Evolutionary conservation across 1,140 invertebrate species (phyloP).

Genomic region (Phocides pigmalion): DNA sequence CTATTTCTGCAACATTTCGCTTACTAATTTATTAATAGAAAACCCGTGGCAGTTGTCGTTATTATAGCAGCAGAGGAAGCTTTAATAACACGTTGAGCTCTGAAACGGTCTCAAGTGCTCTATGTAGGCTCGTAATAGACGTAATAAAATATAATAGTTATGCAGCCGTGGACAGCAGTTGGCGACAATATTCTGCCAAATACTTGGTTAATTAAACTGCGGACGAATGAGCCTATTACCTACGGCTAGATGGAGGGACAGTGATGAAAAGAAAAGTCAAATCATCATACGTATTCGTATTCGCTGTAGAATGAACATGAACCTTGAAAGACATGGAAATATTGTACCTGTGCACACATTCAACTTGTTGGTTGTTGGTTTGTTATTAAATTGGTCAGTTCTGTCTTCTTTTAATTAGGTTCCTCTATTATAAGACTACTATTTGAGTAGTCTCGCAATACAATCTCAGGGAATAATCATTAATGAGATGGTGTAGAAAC

Average conservation of each 20-base stretch:
- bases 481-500: no score
- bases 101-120: conserved; percentile 24
- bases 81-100: conserved; percentile 24
- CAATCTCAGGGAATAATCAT: no score
- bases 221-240: conserved; percentile 1
- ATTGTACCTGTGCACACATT: background rate
- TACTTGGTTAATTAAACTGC: conserved; percentile 37
- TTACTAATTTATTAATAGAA: conserved; percentile 5
- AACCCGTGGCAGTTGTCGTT: background rate
- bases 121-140: conserved; percentile 37
- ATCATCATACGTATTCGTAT: background rate
- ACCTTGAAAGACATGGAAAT: background rate
- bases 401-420: no score
- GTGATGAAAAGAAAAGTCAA: conserved; percentile 3
- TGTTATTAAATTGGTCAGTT: no score
- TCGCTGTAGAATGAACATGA: conserved; percentile 3
- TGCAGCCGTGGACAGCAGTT: conserved; percentile 42
- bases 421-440: no score
- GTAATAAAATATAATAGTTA: conserved; percentile 54
- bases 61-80: background rate
- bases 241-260: background rate
- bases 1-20: background rate
- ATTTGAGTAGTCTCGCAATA: no score
- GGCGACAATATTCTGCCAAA: conserved; percentile 51
- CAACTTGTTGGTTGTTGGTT: no score